Percentiles rank a stretch among this genome's conserved stretches.
These are phyloP conservation scores for Grammomys dolichurus DNA, from an alignment of 2,113 vertebrate genomes.

Conservation along the genomic window DNA sequence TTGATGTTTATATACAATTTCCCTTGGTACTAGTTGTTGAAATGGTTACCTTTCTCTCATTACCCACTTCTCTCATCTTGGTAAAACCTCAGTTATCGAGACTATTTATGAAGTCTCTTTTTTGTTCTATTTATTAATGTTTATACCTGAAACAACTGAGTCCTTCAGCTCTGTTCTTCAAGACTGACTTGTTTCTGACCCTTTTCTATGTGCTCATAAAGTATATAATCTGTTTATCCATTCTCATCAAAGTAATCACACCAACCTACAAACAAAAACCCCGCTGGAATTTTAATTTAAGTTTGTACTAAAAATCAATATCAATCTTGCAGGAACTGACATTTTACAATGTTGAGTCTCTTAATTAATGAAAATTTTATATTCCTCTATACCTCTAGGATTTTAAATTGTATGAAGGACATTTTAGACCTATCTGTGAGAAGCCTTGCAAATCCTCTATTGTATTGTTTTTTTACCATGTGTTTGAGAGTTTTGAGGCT, in stretches of 20 bases:
- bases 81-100: background rate
- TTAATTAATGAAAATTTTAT: conserved; percentile 45
- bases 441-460: background rate
- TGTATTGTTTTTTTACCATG: conserved; percentile 10
- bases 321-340: background rate
- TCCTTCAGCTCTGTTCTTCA: conserved; percentile 2
- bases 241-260: conserved; percentile 42
- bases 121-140: background rate
- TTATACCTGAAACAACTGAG: background rate
- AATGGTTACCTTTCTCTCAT: background rate
- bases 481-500: conserved; percentile 46
- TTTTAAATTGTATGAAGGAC: conserved; percentile 9
- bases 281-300: conserved; percentile 42
- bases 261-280: background rate
- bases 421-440: background rate
- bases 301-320: conserved; percentile 43
- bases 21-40: background rate
- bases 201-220: background rate
- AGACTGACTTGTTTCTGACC: background rate
- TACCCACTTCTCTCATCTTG: background rate
- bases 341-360: conserved; percentile 17
- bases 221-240: background rate
- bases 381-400: conserved; percentile 39
- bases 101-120: background rate
- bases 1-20: background rate